A percentile compares a stretch with the other conserved stretches of the same genome.
These are phyloP conservation scores for Sinella curviseta DNA, from an alignment of 1,140 invertebrate genomes.

Conservation along the genomic window DNA sequence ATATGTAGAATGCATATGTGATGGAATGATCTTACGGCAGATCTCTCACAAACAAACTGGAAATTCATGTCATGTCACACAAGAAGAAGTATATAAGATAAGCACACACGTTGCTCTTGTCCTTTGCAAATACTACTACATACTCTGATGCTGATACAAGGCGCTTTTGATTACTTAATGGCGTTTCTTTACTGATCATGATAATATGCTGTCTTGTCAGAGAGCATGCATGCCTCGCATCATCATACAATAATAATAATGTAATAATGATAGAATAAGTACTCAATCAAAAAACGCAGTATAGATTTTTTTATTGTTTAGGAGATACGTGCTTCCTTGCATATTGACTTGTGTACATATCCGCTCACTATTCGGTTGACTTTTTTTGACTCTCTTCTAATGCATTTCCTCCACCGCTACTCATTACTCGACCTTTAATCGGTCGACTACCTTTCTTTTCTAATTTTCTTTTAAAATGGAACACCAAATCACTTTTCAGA, in stretches of 20 bases:
- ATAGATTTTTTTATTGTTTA: no score
- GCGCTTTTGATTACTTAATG: neutral
- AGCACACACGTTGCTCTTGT: neutral
- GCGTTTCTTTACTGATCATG: neutral
- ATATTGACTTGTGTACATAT: no score
- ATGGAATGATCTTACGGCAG: no score
- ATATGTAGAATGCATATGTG: no score
- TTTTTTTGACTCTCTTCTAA: no score
- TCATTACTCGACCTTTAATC: conserved; percentile 11
- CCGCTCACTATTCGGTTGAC: no score
- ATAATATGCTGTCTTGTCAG: neutral
- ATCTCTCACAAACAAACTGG: neutral
- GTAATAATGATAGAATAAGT: no score
- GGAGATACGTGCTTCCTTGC: no score
- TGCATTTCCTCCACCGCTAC: neutral
- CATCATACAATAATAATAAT: no score
- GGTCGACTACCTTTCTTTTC: neutral
- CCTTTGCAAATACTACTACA: neutral
- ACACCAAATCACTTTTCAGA: neutral
- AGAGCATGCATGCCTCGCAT: no score
- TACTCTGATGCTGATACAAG: neutral
- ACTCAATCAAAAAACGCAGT: no score
- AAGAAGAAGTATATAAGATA: no score
- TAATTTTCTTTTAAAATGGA: neutral
- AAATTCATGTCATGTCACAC: neutral